Percentiles rank a stretch among this genome's conserved stretches.
Conservation (phyloP, 2,113 vertebrate species). For the Hylia prasina region DNA sequence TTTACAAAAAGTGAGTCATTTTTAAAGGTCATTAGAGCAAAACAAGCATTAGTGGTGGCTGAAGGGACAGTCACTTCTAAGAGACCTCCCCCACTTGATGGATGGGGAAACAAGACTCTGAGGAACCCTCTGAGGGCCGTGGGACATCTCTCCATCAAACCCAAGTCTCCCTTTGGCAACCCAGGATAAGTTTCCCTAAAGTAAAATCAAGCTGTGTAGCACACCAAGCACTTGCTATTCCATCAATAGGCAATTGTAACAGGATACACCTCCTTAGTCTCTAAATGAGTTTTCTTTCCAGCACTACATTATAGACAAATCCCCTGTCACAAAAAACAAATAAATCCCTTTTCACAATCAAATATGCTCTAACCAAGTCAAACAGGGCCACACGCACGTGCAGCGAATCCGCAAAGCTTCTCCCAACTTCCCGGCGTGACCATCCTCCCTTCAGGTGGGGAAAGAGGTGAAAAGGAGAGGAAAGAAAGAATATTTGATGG, state of each 20-base stretch:
- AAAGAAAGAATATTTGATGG: background rate
- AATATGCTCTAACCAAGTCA: slow-evolving; percentile 37
- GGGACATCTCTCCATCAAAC: background rate
- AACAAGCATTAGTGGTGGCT: background rate
- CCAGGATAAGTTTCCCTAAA: slow-evolving; percentile 10
- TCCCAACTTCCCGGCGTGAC: background rate
- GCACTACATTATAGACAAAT: slow-evolving; percentile 59
- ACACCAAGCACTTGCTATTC: slow-evolving; percentile 38
- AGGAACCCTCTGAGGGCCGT: rapidly evolving
- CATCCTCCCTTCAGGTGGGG: background rate
- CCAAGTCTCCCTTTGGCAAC: background rate
- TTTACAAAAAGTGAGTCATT: background rate
- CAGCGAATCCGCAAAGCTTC: background rate
- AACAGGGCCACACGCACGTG: background rate
- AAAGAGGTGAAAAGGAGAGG: background rate
- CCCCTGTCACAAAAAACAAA: slow-evolving; percentile 45
- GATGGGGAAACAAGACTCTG: background rate
- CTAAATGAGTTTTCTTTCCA: slow-evolving; percentile 65
- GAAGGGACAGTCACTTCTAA: background rate
- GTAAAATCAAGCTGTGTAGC: slow-evolving; percentile 33
- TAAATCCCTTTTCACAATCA: slow-evolving; percentile 38
- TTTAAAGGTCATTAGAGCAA: background rate
- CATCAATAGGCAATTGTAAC: slow-evolving; percentile 58
- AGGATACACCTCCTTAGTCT: slow-evolving; percentile 44
- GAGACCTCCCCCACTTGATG: background rate